These are phyloP conservation scores for Dendrolimus pini DNA, from an alignment of 2,888 invertebrate species.

Conservation along the genomic window DNA sequence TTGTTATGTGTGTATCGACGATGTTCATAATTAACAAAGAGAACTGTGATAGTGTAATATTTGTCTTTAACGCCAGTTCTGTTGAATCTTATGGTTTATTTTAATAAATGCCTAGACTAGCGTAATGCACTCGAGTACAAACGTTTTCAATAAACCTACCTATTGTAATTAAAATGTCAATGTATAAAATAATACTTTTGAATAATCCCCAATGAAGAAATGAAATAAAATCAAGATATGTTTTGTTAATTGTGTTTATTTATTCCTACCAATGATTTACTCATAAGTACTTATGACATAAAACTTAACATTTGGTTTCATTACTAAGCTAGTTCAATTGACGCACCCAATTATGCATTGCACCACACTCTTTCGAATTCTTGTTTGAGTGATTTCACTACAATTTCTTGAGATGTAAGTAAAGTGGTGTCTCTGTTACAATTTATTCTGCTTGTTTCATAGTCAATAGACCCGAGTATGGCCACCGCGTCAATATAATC, in stretches of 20 bases:
- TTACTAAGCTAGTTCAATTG: constrained; percentile 1
- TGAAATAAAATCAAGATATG: constrained; percentile 60
- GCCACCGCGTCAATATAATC: constrained; percentile 32
- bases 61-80: background rate
- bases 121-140: constrained; percentile 67
- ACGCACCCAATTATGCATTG: background rate
- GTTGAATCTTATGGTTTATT: constrained; percentile 1
- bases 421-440: constrained; percentile 39
- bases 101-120: constrained; percentile 28
- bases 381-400: constrained; percentile 30
- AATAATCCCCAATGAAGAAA: constrained; percentile 33
- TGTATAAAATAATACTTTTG: constrained; percentile 31
- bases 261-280: constrained; percentile 1
- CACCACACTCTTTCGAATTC: constrained; percentile 54
- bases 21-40: constrained; percentile 15
- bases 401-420: constrained; percentile 35
- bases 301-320: constrained; percentile 4
- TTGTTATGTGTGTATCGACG: background rate
- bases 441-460: constrained; percentile 33
- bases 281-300: background rate
- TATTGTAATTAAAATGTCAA: constrained; percentile 30
- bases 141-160: constrained; percentile 37
- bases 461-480: constrained; percentile 44
- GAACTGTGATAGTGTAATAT: constrained; percentile 24
- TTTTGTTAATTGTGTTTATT: constrained; percentile 42